Conservation (phyloP, 2,888 invertebrate species). For the Clivina fossor region DNA sequence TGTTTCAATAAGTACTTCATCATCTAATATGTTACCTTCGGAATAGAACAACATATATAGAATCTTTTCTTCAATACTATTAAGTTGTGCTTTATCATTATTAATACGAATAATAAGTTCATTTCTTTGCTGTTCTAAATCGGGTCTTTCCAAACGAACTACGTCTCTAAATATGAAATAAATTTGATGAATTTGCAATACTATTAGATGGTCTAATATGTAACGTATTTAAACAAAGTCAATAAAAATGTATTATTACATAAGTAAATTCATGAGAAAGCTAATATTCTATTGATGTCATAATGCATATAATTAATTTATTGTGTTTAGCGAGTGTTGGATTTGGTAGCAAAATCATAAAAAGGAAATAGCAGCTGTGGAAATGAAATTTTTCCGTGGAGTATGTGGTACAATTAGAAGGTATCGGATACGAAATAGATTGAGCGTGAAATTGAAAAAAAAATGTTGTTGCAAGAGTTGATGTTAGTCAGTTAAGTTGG, state of each 20-base stretch:
- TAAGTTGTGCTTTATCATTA: constrained; percentile 78
- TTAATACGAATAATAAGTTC: constrained; percentile 85
- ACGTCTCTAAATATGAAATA: constrained; percentile 69
- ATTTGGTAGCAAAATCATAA: too few species aligned
- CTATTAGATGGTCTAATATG: background rate
- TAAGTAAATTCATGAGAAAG: too few species aligned
- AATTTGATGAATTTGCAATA: background rate
- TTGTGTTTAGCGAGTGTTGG: too few species aligned
- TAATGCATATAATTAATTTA: too few species aligned
- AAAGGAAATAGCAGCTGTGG: too few species aligned
- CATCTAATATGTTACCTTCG: constrained; percentile 89
- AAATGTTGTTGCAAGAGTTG: too few species aligned
- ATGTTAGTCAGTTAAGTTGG: too few species aligned
- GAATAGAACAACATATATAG: constrained; percentile 78
- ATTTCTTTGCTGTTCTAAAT: constrained; percentile 78
- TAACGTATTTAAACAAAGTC: background rate
- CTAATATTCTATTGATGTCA: too few species aligned
- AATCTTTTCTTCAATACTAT: constrained; percentile 88
- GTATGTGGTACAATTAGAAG: too few species aligned
- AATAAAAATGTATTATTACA: background rate
- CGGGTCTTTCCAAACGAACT: constrained; percentile 87
- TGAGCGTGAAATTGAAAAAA: too few species aligned
- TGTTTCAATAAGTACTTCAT: constrained; percentile 89
- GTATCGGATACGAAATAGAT: too few species aligned
- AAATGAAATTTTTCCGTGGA: too few species aligned